Percentiles rank a stretch among this genome's conserved stretches.
phyloP scores from a whole-genome alignment of 2,113 vertebrate genomes.

The Scalopus aquaticus region DNA sequence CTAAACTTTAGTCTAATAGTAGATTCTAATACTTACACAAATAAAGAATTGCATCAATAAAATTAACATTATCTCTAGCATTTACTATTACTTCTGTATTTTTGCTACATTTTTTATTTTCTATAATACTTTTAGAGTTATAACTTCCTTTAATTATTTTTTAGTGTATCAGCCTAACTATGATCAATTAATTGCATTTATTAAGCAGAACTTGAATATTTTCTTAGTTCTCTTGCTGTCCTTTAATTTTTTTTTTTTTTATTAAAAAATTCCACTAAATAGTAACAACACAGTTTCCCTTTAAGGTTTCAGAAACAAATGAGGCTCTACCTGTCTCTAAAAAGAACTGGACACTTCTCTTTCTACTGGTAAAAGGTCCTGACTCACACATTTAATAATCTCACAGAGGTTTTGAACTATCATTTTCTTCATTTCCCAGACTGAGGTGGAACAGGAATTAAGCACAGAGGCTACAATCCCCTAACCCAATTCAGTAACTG shows the following conservation, averaged over 20 bases:
- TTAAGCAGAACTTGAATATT: background rate
- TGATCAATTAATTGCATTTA: background rate
- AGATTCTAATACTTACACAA: slow-evolving; percentile 8
- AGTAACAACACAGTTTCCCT: background rate
- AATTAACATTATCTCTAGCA: slow-evolving; percentile 36
- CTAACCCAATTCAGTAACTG: too few species aligned
- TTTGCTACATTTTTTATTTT: slow-evolving; percentile 2
- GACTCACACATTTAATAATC: background rate
- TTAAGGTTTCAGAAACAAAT: background rate
- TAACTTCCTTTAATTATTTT: background rate
- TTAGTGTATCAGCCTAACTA: background rate
- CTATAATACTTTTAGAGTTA: background rate
- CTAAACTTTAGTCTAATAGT: slow-evolving; percentile 20
- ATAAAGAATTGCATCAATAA: slow-evolving; percentile 49
- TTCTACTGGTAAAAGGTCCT: background rate
- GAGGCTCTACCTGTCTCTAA: background rate
- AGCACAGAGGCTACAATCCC: too few species aligned
- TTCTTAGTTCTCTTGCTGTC: background rate
- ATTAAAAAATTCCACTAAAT: background rate
- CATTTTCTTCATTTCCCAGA: background rate
- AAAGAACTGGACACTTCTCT: background rate
- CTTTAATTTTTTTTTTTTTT: background rate
- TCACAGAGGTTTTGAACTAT: background rate
- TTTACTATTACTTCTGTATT: slow-evolving; percentile 42
- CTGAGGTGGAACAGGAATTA: background rate